Base-by-base conservation (phyloP, 1,140 invertebrate genomes). In the Drosophila sp. region DNA sequence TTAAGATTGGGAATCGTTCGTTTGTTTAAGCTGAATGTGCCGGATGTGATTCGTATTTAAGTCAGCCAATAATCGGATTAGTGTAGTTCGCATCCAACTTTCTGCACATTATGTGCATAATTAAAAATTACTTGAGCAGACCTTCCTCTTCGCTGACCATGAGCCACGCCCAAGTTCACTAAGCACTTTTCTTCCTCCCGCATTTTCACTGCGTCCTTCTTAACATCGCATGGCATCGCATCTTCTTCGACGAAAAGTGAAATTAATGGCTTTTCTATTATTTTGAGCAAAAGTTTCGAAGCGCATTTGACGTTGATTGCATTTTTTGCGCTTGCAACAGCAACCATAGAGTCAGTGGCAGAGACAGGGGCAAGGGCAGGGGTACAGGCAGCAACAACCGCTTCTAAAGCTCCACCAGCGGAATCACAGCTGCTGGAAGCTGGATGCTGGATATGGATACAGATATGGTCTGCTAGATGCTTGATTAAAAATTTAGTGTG, bases 261-360 rank as follows among this genome's bases (percentile, higher is more conserved):
- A 87, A 87, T 87, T 87, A 87, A 87, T 87, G 82, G 82, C 83
- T 87, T 87, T 87, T 87, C 82, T 87, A 87, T 87, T 87, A 87
- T 87, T 87, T 87, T 89, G 83, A 72, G 77, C 78, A 87, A 87
- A 87, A 87, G 83, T 87, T 87, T 87, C 83, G 72, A 82, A 87
- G 82, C 83, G 79, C 82, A 87, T 87, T 87, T 87, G 82, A 87
- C 82, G 82, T 87, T 87, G 82, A 87, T 87, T 87, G 82, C 82
- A 87, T 86, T 86, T 86, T 86, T 87, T 82, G 65, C 43, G 48
- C 80, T 79, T 43, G 25, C 80, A 64, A 25, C 46, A 27, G 36
- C 62, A 78, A 70, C 76, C 59, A 43, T 51, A 78, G 7, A 58
- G 63, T 34, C 56, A 29, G 25, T 45, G 25, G 25, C n/a, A 78